A percentile compares a stretch with the other conserved stretches of the same genome.
Evolutionary conservation across 2,113 vertebrate species (phyloP).

Genomic region (Etia nguti): DNA sequence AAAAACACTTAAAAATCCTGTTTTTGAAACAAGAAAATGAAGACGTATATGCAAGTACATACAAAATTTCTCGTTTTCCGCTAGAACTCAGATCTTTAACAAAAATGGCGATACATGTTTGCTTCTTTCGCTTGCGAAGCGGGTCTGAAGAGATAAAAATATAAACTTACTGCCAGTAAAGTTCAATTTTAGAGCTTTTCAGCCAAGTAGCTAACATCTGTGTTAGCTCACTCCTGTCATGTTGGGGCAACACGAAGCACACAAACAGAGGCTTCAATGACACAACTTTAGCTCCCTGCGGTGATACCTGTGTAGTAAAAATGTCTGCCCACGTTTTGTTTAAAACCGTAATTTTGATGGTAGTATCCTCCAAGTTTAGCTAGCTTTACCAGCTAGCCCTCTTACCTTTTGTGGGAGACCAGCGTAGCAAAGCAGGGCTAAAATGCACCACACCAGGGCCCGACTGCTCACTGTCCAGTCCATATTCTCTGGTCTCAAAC

Average conservation of each 20-base stretch:
- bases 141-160: neutral
- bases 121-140: neutral
- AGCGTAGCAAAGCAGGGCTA: slow-evolving; percentile 53
- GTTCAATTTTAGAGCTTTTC: neutral
- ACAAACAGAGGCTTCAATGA: neutral
- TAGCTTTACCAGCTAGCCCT: slow-evolving; percentile 16
- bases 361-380: neutral
- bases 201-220: neutral
- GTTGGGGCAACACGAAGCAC: neutral
- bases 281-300: neutral
- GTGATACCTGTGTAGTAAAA: neutral
- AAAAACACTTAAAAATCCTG: neutral
- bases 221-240: neutral
- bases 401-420: slow-evolving; percentile 64
- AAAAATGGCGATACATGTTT: neutral
- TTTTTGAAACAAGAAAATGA: neutral
- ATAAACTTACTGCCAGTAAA: neutral
- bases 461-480: slow-evolving; percentile 63
- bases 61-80: no score
- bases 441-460: slow-evolving; percentile 66
- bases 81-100: neutral
- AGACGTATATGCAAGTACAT: neutral
- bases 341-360: neutral
- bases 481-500: slow-evolving; percentile 58
- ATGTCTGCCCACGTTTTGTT: rapidly evolving